phyloP scores from a whole-genome alignment of 2,113 vertebrate genomes.

The Urocynchramus pylzowi region DNA sequence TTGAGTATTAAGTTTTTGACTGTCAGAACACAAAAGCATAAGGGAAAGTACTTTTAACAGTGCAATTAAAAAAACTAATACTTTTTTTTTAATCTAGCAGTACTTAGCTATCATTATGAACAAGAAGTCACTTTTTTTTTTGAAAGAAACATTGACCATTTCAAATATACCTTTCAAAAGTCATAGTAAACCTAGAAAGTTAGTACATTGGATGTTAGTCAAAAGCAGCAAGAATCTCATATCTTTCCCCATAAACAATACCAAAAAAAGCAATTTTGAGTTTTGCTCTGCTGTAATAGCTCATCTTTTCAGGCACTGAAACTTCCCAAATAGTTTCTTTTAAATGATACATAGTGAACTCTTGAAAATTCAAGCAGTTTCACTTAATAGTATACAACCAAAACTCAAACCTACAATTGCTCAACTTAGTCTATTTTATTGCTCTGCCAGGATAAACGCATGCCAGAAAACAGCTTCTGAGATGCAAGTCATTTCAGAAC shows the following conservation, averaged over 20 bases:
- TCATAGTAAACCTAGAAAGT: neutral
- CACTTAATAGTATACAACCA: neutral
- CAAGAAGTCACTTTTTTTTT: neutral
- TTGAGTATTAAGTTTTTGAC: neutral
- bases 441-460: neutral
- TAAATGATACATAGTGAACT: neutral
- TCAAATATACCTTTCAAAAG: neutral
- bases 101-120: neutral
- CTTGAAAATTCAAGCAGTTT: neutral
- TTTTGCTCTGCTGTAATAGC: neutral
- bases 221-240: neutral
- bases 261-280: neutral
- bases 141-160: neutral
- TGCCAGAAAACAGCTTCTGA: neutral
- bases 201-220: neutral
- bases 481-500: neutral
- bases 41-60: neutral
- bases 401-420: neutral
- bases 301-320: neutral
- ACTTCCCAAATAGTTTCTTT: neutral
- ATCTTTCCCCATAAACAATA: neutral
- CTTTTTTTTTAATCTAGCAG: neutral
- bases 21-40: neutral
- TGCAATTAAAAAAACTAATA: accelerated
- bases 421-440: neutral